These are phyloP conservation scores for Alfaro cultratus DNA, from an alignment of 2,797 vertebrate species.

Conservation along the genomic window DNA sequence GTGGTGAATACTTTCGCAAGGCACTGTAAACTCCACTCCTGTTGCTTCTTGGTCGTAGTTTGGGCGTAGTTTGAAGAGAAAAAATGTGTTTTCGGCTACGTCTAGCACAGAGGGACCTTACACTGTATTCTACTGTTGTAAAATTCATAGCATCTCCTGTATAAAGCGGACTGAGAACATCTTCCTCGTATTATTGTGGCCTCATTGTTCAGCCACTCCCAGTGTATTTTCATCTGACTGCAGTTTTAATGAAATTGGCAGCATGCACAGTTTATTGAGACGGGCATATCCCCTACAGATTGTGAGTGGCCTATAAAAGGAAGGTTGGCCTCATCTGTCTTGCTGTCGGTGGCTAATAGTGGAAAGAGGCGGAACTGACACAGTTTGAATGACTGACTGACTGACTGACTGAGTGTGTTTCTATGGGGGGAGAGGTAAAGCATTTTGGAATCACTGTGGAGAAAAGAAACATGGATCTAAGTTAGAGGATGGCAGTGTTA, in stretches of 20 bases:
- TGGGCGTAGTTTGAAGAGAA: slow-evolving; percentile 12
- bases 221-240: slow-evolving; percentile 42
- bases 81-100: slow-evolving; percentile 27
- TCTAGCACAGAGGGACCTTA: slow-evolving; percentile 70
- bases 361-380: slow-evolving; percentile 14
- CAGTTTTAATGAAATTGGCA: slow-evolving; percentile 44
- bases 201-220: slow-evolving; percentile 30
- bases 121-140: slow-evolving; percentile 70
- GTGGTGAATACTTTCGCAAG: no score
- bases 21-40: slow-evolving; percentile 14
- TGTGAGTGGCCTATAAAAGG: slow-evolving; percentile 35
- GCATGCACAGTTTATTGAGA: slow-evolving; percentile 30
- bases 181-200: slow-evolving; percentile 24
- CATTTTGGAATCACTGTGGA: slow-evolving; percentile 23
- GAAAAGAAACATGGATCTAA: not conserved
- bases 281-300: slow-evolving; percentile 41
- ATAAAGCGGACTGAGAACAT: slow-evolving; percentile 21
- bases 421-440: slow-evolving; percentile 40
- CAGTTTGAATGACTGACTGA: slow-evolving; percentile 27
- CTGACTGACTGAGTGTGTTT: slow-evolving; percentile 22
- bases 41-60: slow-evolving; percentile 34
- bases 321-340: slow-evolving; percentile 36
- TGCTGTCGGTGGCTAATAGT: slow-evolving; percentile 23
- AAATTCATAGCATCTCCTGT: slow-evolving; percentile 52
- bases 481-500: not conserved